A percentile compares a stretch with the other conserved stretches of the same genome.
Conservation (phyloP, 2,888 invertebrate genomes). For the Pycnomerus fuliginosus region DNA sequence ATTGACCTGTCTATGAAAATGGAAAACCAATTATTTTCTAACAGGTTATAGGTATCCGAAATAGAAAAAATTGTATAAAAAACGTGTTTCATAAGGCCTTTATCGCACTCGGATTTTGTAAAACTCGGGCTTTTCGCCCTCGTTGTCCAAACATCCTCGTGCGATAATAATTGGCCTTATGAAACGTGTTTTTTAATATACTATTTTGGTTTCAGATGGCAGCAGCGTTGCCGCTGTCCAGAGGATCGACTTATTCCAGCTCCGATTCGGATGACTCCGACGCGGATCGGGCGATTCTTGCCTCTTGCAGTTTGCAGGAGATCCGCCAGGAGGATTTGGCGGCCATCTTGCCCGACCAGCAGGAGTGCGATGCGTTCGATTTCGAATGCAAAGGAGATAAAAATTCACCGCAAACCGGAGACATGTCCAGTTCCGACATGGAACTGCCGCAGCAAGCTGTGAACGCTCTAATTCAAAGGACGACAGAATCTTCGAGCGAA, state of each 20-base stretch:
- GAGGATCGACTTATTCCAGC: slow-evolving; percentile 46
- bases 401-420: slow-evolving; percentile 46
- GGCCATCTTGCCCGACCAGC: slow-evolving; percentile 74
- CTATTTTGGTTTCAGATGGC: slow-evolving; percentile 46
- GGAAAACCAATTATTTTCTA: too few relatives aligned
- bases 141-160: too few relatives aligned
- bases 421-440: slow-evolving; percentile 72
- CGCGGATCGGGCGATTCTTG: slow-evolving; percentile 59
- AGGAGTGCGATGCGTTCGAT: slow-evolving; percentile 56
- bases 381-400: slow-evolving; percentile 45
- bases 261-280: slow-evolving; percentile 51
- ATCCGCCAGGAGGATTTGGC: slow-evolving; percentile 79
- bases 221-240: slow-evolving; percentile 45
- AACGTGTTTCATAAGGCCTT: too few relatives aligned
- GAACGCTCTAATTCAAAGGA: slow-evolving; percentile 74
- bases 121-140: too few relatives aligned
- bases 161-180: too few relatives aligned
- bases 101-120: too few relatives aligned
- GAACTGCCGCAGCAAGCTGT: slow-evolving; percentile 73
- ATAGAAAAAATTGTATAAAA: too few relatives aligned
- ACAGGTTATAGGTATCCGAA: too few relatives aligned
- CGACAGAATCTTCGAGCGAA: slow-evolving; percentile 72
- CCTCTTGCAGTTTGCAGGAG: slow-evolving; percentile 63
- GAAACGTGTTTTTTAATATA: too few relatives aligned
- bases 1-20: too few relatives aligned